Percentiles rank a stretch among this genome's conserved stretches.
phyloP scores from a whole-genome alignment of 2,888 invertebrate species.

The Nemoura dubitans region DNA sequence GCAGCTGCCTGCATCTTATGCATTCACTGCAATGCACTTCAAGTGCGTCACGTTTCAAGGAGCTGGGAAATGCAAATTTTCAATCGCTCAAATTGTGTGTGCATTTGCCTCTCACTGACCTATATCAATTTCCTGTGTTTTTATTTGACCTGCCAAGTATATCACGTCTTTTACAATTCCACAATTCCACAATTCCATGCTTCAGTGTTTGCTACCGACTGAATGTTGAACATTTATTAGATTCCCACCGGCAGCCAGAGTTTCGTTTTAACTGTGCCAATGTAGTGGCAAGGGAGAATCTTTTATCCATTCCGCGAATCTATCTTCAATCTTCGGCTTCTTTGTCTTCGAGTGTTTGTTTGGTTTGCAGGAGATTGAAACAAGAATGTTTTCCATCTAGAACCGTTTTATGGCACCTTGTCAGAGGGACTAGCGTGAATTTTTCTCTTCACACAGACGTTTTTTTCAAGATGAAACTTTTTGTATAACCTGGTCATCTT shows the following conservation, averaged over 20 bases:
- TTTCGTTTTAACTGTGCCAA: not conserved
- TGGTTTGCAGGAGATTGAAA: not conserved
- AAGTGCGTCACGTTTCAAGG: not conserved
- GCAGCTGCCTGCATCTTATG: not conserved
- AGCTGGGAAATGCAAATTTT: not conserved
- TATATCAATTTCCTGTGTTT: not conserved
- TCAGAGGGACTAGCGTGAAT: not conserved
- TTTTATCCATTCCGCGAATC: not conserved
- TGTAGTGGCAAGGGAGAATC: not conserved
- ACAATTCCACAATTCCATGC: constrained; percentile 13
- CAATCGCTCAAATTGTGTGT: not conserved
- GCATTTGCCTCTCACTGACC: not conserved
- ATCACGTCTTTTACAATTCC: constrained; percentile 25
- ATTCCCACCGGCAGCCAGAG: not conserved
- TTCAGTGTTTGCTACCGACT: constrained; percentile 49
- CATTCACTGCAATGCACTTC: not conserved
- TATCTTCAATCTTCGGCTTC: not conserved
- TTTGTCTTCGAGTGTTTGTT: constrained; percentile 1
- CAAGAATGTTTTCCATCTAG: not conserved
- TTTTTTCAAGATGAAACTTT: not conserved
- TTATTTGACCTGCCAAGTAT: constrained; percentile 15
- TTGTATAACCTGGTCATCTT: no score
- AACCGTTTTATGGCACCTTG: not conserved
- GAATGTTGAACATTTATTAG: not conserved
- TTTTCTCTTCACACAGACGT: not conserved